Evolutionary conservation across 2,888 invertebrate genomes (phyloP).

Genomic region (Tipula lateralis): DNA sequence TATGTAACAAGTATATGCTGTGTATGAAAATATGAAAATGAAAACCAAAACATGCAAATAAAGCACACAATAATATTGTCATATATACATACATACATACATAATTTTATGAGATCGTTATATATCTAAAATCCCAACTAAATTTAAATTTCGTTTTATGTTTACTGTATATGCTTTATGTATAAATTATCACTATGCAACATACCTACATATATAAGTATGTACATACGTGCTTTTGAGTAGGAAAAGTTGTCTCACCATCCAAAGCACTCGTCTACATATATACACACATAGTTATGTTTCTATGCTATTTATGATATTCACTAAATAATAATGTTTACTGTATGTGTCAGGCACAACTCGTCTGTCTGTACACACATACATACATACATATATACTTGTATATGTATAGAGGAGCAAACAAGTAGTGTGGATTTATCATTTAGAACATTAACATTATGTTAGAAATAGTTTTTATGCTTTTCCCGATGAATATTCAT

Average conservation of each 20-base stretch:
- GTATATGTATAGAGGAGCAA: not conserved
- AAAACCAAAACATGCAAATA: not conserved
- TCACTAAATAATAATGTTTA: not conserved
- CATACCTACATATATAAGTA: not conserved
- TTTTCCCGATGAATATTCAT: not conserved
- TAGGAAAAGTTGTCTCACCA: not conserved
- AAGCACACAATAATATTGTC: not conserved
- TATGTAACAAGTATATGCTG: not conserved
- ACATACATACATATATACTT: too few species aligned
- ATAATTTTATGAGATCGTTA: constrained; percentile 12
- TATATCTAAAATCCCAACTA: not conserved
- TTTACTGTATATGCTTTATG: not conserved
- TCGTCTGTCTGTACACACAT: not conserved
- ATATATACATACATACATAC: not conserved
- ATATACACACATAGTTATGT: not conserved
- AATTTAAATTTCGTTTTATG: not conserved
- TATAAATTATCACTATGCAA: not conserved
- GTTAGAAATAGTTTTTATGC: not conserved
- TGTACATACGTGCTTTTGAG: not conserved
- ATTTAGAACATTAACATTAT: not conserved
- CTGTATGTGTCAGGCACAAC: not conserved
- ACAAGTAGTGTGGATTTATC: not conserved
- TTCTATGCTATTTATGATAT: not conserved
- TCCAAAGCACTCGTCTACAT: not conserved
- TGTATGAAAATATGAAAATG: not conserved